phyloP scores from a whole-genome alignment of 2,113 vertebrate species.

The Pachyramphus minor region DNA sequence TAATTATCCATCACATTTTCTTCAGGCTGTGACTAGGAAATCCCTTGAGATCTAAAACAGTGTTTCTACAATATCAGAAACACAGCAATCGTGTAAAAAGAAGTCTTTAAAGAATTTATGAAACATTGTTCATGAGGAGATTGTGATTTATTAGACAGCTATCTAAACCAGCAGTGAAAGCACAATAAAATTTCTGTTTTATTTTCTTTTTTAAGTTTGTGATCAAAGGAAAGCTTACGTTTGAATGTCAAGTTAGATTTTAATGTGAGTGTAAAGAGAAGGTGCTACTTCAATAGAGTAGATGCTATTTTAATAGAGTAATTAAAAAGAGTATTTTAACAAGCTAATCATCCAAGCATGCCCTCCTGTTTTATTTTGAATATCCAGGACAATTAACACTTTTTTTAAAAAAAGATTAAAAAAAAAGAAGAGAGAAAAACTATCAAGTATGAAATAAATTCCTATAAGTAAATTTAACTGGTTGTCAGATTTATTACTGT shows the following conservation, averaged over 20 bases:
- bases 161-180: neutral
- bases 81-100: neutral
- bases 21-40: neutral
- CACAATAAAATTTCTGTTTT: neutral
- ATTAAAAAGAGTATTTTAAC: neutral
- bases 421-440: neutral
- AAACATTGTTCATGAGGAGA: neutral
- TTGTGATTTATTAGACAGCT: neutral
- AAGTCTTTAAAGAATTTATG: neutral
- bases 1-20: neutral
- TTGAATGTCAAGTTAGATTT: neutral
- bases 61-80: neutral
- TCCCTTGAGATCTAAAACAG: neutral
- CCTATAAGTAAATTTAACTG: neutral
- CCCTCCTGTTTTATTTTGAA: neutral
- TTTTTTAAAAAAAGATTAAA: neutral
- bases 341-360: neutral
- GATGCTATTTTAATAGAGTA: no score
- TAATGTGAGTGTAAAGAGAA: neutral
- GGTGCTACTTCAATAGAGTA: neutral
- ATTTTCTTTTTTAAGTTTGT: neutral
- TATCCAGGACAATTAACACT: neutral
- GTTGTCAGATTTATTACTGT: neutral
- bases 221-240: neutral
- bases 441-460: rapidly evolving